Percentiles rank a stretch among this genome's conserved stretches.
phyloP scores from a whole-genome alignment of 2,113 vertebrate genomes.

The Poeciliopsis prolifica region DNA sequence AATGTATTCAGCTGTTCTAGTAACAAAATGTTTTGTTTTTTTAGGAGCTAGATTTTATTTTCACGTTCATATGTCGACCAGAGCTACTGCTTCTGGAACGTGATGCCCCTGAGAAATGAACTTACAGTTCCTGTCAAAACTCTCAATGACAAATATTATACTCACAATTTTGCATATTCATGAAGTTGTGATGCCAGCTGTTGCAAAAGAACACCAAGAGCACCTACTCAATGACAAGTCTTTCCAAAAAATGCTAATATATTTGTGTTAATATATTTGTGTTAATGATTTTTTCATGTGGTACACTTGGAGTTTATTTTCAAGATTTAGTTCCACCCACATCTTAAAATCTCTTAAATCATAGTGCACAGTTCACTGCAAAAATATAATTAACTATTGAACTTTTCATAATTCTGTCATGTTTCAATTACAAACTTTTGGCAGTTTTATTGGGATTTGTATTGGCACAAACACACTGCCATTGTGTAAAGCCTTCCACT shows the following conservation, averaged over 20 bases:
- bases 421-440: not conserved
- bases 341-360: not conserved
- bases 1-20: not conserved
- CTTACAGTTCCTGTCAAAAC: slow-evolving; percentile 46
- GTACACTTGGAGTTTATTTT: slow-evolving; percentile 2
- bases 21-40: slow-evolving; percentile 6
- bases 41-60: slow-evolving; percentile 6
- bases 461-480: not conserved
- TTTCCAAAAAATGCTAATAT: slow-evolving; percentile 36
- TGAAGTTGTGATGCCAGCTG: slow-evolving; percentile 65
- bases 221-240: slow-evolving; percentile 55
- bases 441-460: not conserved
- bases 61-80: slow-evolving; percentile 14
- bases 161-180: slow-evolving; percentile 63
- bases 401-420: not conserved
- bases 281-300: slow-evolving; percentile 9
- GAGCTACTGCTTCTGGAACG: slow-evolving; percentile 5
- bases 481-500: not conserved
- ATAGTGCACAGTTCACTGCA: not conserved
- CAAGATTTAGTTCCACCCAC: not conserved
- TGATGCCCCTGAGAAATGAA: slow-evolving; percentile 50
- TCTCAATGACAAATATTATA: slow-evolving; percentile 57
- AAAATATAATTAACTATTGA: not conserved
- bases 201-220: slow-evolving; percentile 56
- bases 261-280: slow-evolving; percentile 27